These are phyloP conservation scores for Pherbina coryleti DNA, from an alignment of 2,888 invertebrate species.

Conservation along the genomic window DNA sequence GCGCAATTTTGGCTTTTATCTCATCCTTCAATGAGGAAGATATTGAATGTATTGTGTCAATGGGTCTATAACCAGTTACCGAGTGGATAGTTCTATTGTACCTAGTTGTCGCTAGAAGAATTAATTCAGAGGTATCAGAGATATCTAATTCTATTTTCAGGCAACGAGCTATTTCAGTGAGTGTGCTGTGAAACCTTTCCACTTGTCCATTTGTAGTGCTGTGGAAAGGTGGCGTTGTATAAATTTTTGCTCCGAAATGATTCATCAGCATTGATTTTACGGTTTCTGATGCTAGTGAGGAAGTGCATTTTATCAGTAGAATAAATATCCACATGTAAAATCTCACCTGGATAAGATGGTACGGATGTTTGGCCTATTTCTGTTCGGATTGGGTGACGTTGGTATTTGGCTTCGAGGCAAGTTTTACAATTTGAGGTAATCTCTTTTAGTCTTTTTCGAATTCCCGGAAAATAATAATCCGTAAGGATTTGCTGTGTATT, in stretches of 20 bases:
- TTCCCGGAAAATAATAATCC: neutral
- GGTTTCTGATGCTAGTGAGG: conserved; percentile 16
- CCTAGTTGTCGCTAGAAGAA: conserved; percentile 39
- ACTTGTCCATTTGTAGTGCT: no score
- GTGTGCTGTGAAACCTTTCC: no score
- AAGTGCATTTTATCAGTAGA: neutral
- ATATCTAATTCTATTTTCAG: neutral
- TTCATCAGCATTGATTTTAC: no score
- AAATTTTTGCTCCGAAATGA: no score
- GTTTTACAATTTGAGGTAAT: neutral
- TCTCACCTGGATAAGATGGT: neutral
- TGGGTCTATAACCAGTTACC: conserved; percentile 22
- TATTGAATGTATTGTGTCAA: conserved; percentile 2
- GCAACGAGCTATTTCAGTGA: neutral
- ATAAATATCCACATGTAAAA: neutral
- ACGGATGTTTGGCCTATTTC: neutral
- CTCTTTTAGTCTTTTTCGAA: neutral
- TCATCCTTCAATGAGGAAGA: conserved; percentile 7
- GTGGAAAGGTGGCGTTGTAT: no score
- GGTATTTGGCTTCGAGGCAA: neutral
- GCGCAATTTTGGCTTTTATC: neutral
- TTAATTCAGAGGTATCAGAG: conserved; percentile 38
- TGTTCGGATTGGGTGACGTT: neutral
- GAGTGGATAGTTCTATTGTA: conserved; percentile 44
- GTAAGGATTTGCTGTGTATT: neutral